Conservation (phyloP, 1,140 invertebrate species). For the Ceratina australensis region DNA sequence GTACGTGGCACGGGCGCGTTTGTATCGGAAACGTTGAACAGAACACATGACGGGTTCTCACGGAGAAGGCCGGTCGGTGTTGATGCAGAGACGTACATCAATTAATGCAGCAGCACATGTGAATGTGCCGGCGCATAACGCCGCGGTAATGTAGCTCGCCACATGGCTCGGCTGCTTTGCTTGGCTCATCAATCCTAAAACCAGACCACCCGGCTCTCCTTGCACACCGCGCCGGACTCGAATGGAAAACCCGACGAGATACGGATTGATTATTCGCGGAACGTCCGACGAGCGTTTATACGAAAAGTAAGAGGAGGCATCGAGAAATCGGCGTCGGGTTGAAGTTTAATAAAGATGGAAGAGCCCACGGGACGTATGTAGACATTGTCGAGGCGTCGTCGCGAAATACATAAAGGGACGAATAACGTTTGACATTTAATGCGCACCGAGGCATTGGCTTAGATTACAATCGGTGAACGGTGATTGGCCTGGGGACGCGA, state of each 20-base stretch:
- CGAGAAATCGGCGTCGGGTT: no score
- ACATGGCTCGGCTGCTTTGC: constrained; percentile 65
- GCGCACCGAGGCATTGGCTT: constrained; percentile 63
- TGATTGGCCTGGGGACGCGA: constrained; percentile 60
- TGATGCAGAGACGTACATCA: constrained; percentile 74
- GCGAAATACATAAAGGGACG: constrained; percentile 53
- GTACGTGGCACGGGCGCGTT: constrained; percentile 27
- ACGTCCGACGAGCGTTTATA: neutral
- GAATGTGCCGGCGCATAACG: constrained; percentile 75
- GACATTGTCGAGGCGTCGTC: constrained; percentile 32
- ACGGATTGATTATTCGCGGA: constrained; percentile 32
- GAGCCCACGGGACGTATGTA: neutral
- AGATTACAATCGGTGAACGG: constrained; percentile 65
- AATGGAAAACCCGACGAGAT: neutral
- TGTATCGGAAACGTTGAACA: constrained; percentile 60
- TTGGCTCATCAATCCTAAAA: constrained; percentile 72
- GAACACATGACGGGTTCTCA: constrained; percentile 74
- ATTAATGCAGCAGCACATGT: constrained; percentile 76
- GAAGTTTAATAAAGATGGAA: no score
- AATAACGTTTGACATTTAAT: constrained; percentile 72
- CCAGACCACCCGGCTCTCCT: constrained; percentile 44
- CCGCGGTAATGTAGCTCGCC: constrained; percentile 69
- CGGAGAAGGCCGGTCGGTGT: constrained; percentile 67
- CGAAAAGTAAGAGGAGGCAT: no score
- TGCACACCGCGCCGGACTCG: neutral